Evolutionary conservation across 53 echinoderm and acorn worm genomes (phyloP).

Genomic region (Echinometra lucunter): DNA sequence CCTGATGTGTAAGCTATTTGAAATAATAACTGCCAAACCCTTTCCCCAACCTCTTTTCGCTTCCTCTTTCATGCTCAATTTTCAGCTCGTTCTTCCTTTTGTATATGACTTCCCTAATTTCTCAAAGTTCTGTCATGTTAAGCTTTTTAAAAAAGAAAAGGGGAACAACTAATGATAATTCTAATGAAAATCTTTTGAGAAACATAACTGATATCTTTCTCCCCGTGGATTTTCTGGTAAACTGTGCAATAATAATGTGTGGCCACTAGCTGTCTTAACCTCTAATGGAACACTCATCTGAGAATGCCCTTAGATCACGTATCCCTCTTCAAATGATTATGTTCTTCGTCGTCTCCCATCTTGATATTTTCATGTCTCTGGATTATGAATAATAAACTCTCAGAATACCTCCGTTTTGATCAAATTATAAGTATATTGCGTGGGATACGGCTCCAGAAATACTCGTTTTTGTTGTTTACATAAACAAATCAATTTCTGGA

Average conservation of each 20-base stretch:
- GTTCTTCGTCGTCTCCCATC: too few species aligned
- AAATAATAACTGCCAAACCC: background rate
- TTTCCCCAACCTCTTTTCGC: background rate
- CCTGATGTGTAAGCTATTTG: too few species aligned
- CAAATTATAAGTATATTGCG: slow-evolving; percentile 10
- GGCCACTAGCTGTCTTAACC: too few species aligned
- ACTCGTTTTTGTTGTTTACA: slow-evolving; percentile 16
- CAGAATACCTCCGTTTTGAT: background rate
- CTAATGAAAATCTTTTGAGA: too few species aligned
- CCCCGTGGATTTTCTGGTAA: too few species aligned
- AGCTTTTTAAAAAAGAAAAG: too few species aligned
- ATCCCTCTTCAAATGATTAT: background rate
- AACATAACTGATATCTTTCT: too few species aligned
- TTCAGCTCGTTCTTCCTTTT: background rate
- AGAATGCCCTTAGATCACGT: background rate
- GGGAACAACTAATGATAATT: too few species aligned
- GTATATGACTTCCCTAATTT: background rate
- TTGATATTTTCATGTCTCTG: background rate
- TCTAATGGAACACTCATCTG: too few species aligned
- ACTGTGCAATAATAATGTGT: too few species aligned
- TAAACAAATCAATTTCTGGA: slow-evolving; percentile 46
- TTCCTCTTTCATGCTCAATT: background rate
- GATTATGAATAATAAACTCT: background rate
- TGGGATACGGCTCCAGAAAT: slow-evolving; percentile 22
- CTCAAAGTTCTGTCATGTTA: too few species aligned